phyloP scores from a whole-genome alignment of 2,797 vertebrate genomes.

The Semaprochilodus insignis region DNA sequence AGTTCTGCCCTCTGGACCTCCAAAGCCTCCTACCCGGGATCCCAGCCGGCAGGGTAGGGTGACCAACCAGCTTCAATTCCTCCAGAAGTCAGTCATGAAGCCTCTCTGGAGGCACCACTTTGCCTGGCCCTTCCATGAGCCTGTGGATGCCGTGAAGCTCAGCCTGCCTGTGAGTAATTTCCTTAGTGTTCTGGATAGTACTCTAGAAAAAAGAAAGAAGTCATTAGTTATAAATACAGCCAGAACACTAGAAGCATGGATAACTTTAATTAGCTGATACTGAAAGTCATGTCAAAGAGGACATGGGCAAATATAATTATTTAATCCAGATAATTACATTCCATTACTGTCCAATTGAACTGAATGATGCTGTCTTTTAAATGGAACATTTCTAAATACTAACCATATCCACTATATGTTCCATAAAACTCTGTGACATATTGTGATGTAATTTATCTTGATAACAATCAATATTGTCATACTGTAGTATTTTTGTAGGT shows the following conservation, averaged over 20 bases:
- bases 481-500: too few species aligned
- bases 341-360: too few species aligned
- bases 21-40: constrained; percentile 83
- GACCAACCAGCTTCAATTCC: constrained; percentile 93
- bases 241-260: background rate
- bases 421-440: too few species aligned
- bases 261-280: too few species aligned
- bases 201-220: background rate
- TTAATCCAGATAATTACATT: too few species aligned
- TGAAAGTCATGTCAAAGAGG: too few species aligned
- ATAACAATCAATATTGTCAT: too few species aligned
- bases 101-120: constrained; percentile 95
- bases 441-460: too few species aligned
- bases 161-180: constrained; percentile 84
- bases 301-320: too few species aligned
- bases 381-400: too few species aligned
- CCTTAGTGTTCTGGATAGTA: background rate
- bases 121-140: constrained; percentile 94
- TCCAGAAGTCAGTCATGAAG: constrained; percentile 92
- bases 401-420: too few species aligned
- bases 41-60: constrained; percentile 84
- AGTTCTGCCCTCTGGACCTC: constrained; percentile 71
- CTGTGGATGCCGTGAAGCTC: constrained; percentile 88
- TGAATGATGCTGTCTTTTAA: too few species aligned
- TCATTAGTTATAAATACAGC: background rate